Base-by-base conservation (phyloP, 37 sponge, comb jelly and placozoan species). In the Spongilla lacustris region DNA sequence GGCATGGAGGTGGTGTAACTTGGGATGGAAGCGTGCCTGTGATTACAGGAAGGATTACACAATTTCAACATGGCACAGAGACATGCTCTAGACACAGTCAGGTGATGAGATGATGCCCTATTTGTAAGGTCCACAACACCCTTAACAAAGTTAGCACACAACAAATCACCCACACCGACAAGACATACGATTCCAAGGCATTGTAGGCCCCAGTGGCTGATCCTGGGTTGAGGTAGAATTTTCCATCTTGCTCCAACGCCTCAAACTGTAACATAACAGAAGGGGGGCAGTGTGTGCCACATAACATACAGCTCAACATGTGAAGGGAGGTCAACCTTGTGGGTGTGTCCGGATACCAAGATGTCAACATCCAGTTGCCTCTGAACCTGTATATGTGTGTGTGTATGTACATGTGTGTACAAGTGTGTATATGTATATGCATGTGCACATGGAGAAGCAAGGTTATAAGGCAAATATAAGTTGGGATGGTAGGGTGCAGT, bases 181-280 rank as follows among this genome's bases (percentile, higher is more conserved):
- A 9, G 25, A 73, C 92, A 74, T 68, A 95, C 96, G 69, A 75
- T 68, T 98, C 95, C 29, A 98, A 78, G 23, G 98, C 93, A 77
- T 92, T 95, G 82, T 95, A 98, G 6, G 99, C 99, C 36, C 99
- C 99, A 36, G 99, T 98, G 26, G 97, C 99, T 76, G 96, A 95
- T 73, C 99, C 99, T 71, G 99, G 99, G 74, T 98, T 98, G 73
- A 98, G 75, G 88, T 93, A 98, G 79, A 96, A 98, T 84, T 98
- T 98, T 0, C 89, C 94, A 66, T 96, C 99, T 73, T 93, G 88
- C 69, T 97, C 99, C 9, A 88, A 77, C 22, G 97, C 97, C 48
- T 91, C 94, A 89, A 94, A 96, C 95, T 96, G 74, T 1, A 66
- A 0, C 33, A 83, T 30, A 79, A 49, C 29, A 71, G 27, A 83